Base-by-base conservation (phyloP, 2,113 vertebrate genomes). In the Pachycephala philippinensis region DNA sequence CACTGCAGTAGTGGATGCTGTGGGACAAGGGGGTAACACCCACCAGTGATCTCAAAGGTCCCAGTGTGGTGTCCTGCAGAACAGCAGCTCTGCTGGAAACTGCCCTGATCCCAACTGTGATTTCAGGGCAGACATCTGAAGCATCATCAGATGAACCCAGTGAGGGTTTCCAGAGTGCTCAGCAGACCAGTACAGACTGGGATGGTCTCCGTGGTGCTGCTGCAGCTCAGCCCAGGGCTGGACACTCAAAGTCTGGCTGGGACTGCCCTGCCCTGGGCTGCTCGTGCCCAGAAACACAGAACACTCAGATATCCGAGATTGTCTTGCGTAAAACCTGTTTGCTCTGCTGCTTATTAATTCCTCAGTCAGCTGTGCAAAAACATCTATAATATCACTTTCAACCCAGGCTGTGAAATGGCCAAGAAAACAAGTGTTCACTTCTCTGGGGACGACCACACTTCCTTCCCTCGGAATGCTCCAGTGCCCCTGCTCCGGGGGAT, bases 401-500 rank as follows among this genome's bases (percentile, higher is more conserved):
- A 24, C 6, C 15, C 65, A 23, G 77, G 39, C 89, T 91, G 92
- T 44, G 72, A 97, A 96, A 45, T 20, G 87, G 81, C 72, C 84
- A 78, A 78, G 88, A 22, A 71, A 93, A 78, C 60, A 87, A 94
- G 64, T n/a, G 81, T 81, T 61, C 17, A 5, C 24, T 78, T 69
- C 56, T 60, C 56, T 47, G 47, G 69, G 61, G 78, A 84, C 68
- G 4, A 45, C 26, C 80, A 27, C 33, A 23, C 77, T 90, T 66
- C 64, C 72, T 70, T 39, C 44, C 52, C 78, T 71, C 30, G 23
- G 21, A 84, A 19, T 3, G 70, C 65, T 92, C 79, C 59, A 2
- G 13, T 87, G 95, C 69, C 93, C 90, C 78, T 96, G 93, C 93
- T 96, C 85, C 13, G 1, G 90, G 84, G 92, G 74, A 78, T 87